Base-by-base conservation (phyloP, 2,113 vertebrate species). In the Alligator sinensis region DNA sequence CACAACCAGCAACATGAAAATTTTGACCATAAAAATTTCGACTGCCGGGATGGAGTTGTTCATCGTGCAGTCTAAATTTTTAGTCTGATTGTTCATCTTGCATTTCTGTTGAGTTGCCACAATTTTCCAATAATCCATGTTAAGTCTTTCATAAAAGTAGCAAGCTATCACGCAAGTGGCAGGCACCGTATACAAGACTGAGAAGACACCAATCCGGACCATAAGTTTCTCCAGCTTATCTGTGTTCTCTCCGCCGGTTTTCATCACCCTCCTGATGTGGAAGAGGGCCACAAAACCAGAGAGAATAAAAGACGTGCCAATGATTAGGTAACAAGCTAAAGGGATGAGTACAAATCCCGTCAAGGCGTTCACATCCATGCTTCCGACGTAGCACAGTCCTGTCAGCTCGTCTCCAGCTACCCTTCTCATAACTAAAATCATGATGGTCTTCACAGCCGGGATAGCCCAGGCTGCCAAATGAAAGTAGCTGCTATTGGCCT, bases 401-500 rank as follows among this genome's bases (percentile, higher is more conserved):
- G 99, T 99, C 84, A 99, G 98, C 97, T 99, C 99, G 18, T 99
- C 99, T 0, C 99, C 99, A 0, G 99, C 99, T 95, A 99, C 99
- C 90, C 99, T 98, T 90, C 99, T 98, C 99, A 99, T 99, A 78
- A 99, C 99, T 92, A 99, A 97, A 89, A 99, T 99, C 97, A 99
- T 98, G 96, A 99, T 99, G 96, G 99, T 99, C 98, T 99, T 99
- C 68, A 99, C 98, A 0, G 99, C 99, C 0, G 99, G 99, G 80
- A 99, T 98, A 86, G 99, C 99, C 99, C 99, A 99, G 0, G 99
- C 99, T 0, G 99, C 99, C 96, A 99, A 96, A 97, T 99, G 99
- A 92, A 99, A 99, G 97, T 99, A 99, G 98, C 99, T 99, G 97
- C 99, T 99, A 98, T 99, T 99, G 77, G 99, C 99, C 81, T 99